Percentiles rank a stretch among this genome's conserved stretches.
phyloP scores from a whole-genome alignment of 2,797 vertebrate genomes.

The Gymnocypris eckloni region DNA sequence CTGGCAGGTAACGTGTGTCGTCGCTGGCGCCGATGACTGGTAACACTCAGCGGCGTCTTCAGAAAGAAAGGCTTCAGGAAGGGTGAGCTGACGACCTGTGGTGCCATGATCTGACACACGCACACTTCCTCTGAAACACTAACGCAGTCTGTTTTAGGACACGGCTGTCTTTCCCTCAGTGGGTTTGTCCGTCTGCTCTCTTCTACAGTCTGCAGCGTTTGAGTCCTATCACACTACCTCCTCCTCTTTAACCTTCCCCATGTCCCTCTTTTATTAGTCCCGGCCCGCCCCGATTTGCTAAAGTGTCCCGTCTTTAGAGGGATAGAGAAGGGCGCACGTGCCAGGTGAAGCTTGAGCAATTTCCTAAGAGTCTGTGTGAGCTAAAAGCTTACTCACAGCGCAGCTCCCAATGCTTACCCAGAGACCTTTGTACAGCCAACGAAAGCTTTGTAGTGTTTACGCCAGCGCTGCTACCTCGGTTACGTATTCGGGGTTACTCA shows the following conservation, averaged over 20 bases:
- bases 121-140: background rate
- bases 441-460: slow-evolving; percentile 1
- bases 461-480: background rate
- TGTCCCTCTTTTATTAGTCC: slow-evolving; percentile 20
- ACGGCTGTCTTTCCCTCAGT: background rate
- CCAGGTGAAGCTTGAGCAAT: slow-evolving; percentile 49
- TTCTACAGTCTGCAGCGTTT: slow-evolving; percentile 36
- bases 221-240: background rate
- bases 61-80: slow-evolving; percentile 79
- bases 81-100: slow-evolving; percentile 71
- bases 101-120: slow-evolving; percentile 67
- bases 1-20: slow-evolving; percentile 83
- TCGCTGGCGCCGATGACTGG: slow-evolving; percentile 69
- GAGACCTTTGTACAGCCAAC: slow-evolving; percentile 21
- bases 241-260: background rate
- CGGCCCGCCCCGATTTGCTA: slow-evolving; percentile 64
- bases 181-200: slow-evolving; percentile 28
- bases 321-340: slow-evolving; percentile 62
- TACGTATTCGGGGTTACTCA: background rate
- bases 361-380: slow-evolving; percentile 14
- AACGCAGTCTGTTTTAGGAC: background rate
- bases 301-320: slow-evolving; percentile 65
- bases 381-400: slow-evolving; percentile 16
- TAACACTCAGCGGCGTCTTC: slow-evolving; percentile 67
- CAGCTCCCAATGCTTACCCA: slow-evolving; percentile 1